Evolutionary conservation across 2,113 vertebrate genomes (phyloP), one percentile per base, ranked within the genome.

Genomic region (Apistogramma diplotaenia): DNA sequence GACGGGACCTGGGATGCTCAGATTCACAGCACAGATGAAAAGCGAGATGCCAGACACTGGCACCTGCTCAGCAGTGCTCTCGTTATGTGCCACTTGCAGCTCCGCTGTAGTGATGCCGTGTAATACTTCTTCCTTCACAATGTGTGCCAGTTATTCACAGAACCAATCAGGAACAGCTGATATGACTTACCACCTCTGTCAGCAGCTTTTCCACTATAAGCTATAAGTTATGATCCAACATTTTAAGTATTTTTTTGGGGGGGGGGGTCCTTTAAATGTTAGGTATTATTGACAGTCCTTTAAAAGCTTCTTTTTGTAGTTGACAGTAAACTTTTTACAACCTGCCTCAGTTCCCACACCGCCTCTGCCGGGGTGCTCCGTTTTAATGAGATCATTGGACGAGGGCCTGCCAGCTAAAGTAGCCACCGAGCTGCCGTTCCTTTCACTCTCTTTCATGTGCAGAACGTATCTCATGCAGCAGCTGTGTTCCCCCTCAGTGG

Each of bases 401-500:
- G 58, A 70, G 43, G 15, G 62, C 62, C 85, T 65, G 57, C 10
- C 35, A 70, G 25, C 80, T 75, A 58, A 82, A 83, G 79, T 61
- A 78, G 35, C 84, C 76, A 77, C 87, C 37, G 76, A 54, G 31
- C 65, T 6, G 59, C 74, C 2, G 6, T 35, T 67, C 71, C 73
- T 82, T 81, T 72, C 21, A 19, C 27, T 77, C 35, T 58, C 54
- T 57, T 76, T 82, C 81, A 56, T 78, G 56, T 31, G 31, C n/a
- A 5, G 21, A 74, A 67, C 65, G 67, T 76, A 56, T 87, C 84
- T 86, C 31, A 49, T 73, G 57, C 54, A 3, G 78, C 81, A 89
- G 76, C 82, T 83, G 78, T 83, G 76, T 84, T 86, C 73, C 73
- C 79, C 83, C 75, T 89, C 73, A 61, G 79, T 53, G 16, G 73